Percentiles rank a stretch among this genome's conserved stretches.
These are phyloP conservation scores for Brachirus orientalis DNA, from an alignment of 2,113 vertebrate species.

Conservation along the genomic window DNA sequence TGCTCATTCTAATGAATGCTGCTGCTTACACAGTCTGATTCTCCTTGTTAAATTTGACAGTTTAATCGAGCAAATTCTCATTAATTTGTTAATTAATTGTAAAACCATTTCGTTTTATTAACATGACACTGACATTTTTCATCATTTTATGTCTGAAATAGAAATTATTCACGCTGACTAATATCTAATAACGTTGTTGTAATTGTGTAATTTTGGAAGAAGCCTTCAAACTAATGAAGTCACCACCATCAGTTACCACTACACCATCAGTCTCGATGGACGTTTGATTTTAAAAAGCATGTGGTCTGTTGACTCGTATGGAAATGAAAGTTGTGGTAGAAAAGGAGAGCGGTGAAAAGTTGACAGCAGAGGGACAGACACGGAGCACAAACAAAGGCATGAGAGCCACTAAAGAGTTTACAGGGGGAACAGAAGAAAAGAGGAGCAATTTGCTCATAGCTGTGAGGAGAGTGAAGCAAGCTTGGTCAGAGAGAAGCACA, in stretches of 20 bases:
- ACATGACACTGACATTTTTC: conserved; percentile 40
- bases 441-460: background rate
- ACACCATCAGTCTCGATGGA: background rate
- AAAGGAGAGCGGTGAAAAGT: background rate
- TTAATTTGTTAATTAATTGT: conserved; percentile 60
- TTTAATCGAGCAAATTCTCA: conserved; percentile 48
- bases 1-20: conserved; percentile 37
- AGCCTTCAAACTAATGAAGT: conserved; percentile 32
- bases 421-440: background rate
- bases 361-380: conserved; percentile 13
- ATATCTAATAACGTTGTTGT: conserved; percentile 30
- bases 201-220: conserved; percentile 27
- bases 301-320: conserved; percentile 19
- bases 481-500: conserved; percentile 24
- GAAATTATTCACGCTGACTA: conserved; percentile 24
- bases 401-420: background rate
- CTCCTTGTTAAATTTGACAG: conserved; percentile 53
- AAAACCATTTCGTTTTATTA: conserved; percentile 46
- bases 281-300: conserved; percentile 6
- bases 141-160: conserved; percentile 42
- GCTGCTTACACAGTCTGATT: conserved; percentile 19
- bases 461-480: background rate
- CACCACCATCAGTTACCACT: conserved; percentile 8
- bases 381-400: background rate
- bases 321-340: conserved; percentile 20